Percentiles rank a stretch among this genome's conserved stretches.
Evolutionary conservation across 2,888 invertebrate species (phyloP).

Genomic region (Drosophila stalkeri): DNA sequence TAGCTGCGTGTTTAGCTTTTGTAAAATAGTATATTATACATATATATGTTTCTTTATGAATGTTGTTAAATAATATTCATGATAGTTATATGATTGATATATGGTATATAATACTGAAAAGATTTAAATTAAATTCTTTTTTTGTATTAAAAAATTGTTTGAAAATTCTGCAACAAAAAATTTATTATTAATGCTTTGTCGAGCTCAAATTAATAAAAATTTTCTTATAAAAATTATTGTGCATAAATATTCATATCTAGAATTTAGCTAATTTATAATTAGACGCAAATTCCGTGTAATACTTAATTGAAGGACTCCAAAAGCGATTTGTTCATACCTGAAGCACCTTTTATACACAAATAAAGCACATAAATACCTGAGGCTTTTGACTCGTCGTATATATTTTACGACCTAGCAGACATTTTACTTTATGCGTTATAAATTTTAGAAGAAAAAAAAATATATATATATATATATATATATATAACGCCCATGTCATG

Average conservation of each 20-base stretch:
- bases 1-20: not conserved
- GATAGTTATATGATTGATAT: no score
- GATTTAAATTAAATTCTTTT: no score
- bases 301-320: not conserved
- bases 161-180: no score
- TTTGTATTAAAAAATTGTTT: no score
- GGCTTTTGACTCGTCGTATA: not conserved
- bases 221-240: no score
- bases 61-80: no score
- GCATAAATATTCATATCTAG: no score
- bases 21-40: not conserved
- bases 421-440: slow-evolving; percentile 1
- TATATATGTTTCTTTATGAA: not conserved
- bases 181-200: no score
- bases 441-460: not conserved
- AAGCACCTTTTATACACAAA: not conserved
- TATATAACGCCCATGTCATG: not conserved
- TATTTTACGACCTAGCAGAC: not conserved
- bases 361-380: not conserved
- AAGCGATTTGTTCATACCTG: not conserved
- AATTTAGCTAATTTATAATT: not conserved
- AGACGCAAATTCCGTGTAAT: not conserved
- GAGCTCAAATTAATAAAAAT: no score
- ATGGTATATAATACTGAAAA: no score
- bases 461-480: no score